Base-by-base conservation (phyloP, 2,797 vertebrate species). In the Scyliorhinus canicula region DNA sequence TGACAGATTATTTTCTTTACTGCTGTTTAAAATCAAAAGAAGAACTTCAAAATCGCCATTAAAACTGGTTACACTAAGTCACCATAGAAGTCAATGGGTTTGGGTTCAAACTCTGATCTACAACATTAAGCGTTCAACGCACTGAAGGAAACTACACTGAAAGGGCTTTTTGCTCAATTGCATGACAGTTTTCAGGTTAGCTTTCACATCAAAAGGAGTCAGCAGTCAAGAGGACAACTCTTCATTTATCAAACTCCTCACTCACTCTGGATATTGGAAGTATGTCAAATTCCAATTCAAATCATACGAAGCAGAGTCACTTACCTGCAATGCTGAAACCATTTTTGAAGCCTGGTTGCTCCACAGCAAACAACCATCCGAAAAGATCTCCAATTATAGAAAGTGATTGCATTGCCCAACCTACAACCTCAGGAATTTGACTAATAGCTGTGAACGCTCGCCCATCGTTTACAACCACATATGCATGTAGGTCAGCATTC, bases 291-390 rank as follows among this genome's bases (percentile, higher is more conserved):
- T 94, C 55, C 93, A 47, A 4, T 94, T 44, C 12, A 90, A 31
- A 67, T 28, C 69, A 47, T 21, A 28, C 40, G 31, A 44, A 19
- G 40, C n/a, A 52, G 7, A n/a, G 9, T 94, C 0, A 0, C 97
- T 97, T 96, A 99, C 99, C 99, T 0, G 98, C 96, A 95, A 98
- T 95, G 96, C 98, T 98, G 97, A 99, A 99, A 95, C 99, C 99
- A 0, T 98, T 99, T 96, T 98, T 97, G 16, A 98, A 97, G 79
- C 98, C 98, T 0, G 98, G 98, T 77, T 98, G 98, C 96, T 99
- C 98, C 96, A 99, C 96, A 95, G 99, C 98, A 19, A 99, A 99
- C 95, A 99, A 97, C 99, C 99, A 99, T 0, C 98, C 98, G 4
- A 99, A 99, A 35, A 99, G 97, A 65, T 98, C 98, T 1, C 98